Conservation (phyloP, 2,113 vertebrate genomes). For the Ivindomyrus marchei region DNA sequence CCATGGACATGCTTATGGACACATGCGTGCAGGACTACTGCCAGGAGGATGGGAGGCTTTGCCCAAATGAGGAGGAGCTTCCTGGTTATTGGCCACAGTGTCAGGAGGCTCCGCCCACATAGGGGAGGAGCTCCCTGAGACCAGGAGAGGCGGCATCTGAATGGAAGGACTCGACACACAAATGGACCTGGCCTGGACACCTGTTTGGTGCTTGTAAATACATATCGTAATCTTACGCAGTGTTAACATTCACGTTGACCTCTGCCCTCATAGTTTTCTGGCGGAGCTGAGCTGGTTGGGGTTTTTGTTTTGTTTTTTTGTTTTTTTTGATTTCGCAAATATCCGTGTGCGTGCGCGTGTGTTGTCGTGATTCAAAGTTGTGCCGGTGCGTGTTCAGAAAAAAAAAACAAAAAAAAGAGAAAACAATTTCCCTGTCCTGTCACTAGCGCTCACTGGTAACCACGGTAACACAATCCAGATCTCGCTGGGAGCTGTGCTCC, state of each 20-base stretch:
- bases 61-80: background rate
- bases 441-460: constrained; percentile 30
- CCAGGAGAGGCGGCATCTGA: constrained; percentile 29
- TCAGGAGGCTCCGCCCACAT: background rate
- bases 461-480: constrained; percentile 42
- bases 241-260: constrained; percentile 49
- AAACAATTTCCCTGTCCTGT: background rate
- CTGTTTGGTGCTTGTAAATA: constrained; percentile 39
- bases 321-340: background rate
- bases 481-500: constrained; percentile 47
- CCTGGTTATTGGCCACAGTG: background rate
- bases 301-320: background rate
- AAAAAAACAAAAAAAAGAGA: background rate
- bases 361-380: background rate
- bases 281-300: constrained; percentile 20
- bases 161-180: constrained; percentile 40
- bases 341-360: constrained; percentile 46
- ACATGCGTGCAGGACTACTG: background rate
- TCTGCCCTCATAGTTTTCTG: constrained; percentile 33
- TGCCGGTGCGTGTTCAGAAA: background rate
- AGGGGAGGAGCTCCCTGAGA: constrained; percentile 22
- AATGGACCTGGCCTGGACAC: constrained; percentile 47
- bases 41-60: background rate
- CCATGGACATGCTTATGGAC: constrained; percentile 26
- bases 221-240: constrained; percentile 50